These are phyloP conservation scores for Andrena minutula DNA, from an alignment of 2,888 invertebrate genomes.

Conservation along the genomic window DNA sequence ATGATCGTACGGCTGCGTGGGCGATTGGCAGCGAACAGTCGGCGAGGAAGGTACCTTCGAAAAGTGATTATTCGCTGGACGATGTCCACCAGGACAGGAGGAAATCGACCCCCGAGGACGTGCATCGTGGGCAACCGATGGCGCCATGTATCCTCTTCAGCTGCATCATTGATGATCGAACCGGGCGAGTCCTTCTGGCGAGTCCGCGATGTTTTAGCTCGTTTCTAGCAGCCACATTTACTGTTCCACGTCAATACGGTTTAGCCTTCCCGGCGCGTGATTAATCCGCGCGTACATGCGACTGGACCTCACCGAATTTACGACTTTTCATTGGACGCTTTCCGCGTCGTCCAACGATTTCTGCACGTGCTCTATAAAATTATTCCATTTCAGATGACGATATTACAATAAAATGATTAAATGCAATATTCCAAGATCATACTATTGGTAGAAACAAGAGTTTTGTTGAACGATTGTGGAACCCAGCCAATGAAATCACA, in stretches of 20 bases:
- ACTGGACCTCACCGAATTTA: slow-evolving; percentile 35
- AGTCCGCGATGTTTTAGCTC: slow-evolving; percentile 17
- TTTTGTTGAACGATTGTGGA: no score
- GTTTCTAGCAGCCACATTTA: slow-evolving; percentile 24
- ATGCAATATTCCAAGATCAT: no score
- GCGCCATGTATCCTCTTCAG: slow-evolving; percentile 79
- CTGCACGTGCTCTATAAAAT: background rate
- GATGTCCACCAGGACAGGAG: slow-evolving; percentile 69
- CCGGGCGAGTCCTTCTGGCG: slow-evolving; percentile 47
- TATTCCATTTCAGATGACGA: no score
- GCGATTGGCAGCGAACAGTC: slow-evolving; percentile 67
- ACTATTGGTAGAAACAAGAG: no score
- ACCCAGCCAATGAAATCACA: no score
- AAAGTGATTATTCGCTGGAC: slow-evolving; percentile 83
- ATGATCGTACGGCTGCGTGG: slow-evolving; percentile 75
- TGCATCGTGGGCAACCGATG: slow-evolving; percentile 55
- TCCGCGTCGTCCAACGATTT: slow-evolving; percentile 9
- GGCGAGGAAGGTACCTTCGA: slow-evolving; percentile 58
- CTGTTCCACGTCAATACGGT: slow-evolving; percentile 47
- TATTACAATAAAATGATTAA: no score
- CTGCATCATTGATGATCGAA: slow-evolving; percentile 82
- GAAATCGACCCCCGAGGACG: slow-evolving; percentile 83
- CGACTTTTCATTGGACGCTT: background rate
- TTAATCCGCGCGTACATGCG: slow-evolving; percentile 51
- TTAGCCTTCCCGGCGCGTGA: slow-evolving; percentile 42